Evolutionary conservation across 2,113 vertebrate genomes (phyloP), one percentile per base, ranked within the genome.

Genomic region (Heterotilapia buettikoferi): DNA sequence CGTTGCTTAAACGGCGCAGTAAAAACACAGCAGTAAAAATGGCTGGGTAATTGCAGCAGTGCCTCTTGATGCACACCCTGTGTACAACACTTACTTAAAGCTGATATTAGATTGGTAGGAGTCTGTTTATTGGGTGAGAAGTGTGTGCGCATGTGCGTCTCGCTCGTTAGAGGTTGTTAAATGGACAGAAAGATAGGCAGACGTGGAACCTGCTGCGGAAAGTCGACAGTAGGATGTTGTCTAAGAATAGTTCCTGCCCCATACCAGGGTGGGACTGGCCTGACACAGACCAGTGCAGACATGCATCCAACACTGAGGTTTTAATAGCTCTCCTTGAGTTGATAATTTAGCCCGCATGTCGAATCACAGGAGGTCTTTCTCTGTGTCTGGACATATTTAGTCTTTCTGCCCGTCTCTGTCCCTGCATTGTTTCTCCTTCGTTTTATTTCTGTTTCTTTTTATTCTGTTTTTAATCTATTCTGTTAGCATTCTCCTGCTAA

Each of bases 71-170:
- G 88, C 88, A 54, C 90, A 83, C 80, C 57, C 89, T 40, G 57
- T 79, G 84, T 90, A 47, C 54, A 85, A 31, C 89, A 88, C 66
- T 88, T 87, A 91, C 66, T 86, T 87, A 91, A 89, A 87, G 63
- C 76, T 81, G 80, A 86, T 84, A 91, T 90, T 91, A 92, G 85
- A 84, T 82, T 61, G 79, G 45, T 80, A 61, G 73, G 87, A 85
- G 88, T 36, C 83, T 86, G 73, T 95, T 94, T 94, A 93, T 92
- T 90, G 88, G 87, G 91, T 93, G 90, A 93, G 85, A 90, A 92
- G 92, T 82, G 90, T 90, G 79, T 86, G 73, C 9, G 31, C 63
- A n/a, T 36, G 86, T 53, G 59, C 43, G 50, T 73, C 36, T 54
- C 71, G 52, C 82, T 83, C 11, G 81, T 92, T 88, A 83, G 80